Evolutionary conservation across 2,888 invertebrate genomes (phyloP).

Genomic region (Liposcelis brunnea): DNA sequence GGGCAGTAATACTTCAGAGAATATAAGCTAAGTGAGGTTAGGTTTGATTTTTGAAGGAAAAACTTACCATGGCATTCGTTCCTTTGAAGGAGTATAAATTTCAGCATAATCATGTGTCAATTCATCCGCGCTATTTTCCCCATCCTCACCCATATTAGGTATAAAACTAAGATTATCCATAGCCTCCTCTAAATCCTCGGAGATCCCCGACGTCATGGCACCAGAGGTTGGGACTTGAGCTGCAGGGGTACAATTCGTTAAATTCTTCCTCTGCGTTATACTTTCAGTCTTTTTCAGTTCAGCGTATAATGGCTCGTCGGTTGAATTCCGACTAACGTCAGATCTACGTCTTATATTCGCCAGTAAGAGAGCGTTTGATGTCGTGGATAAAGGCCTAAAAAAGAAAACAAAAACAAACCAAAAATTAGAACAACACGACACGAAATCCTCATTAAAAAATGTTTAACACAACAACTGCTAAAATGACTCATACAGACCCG

Average conservation of each 20-base stretch:
- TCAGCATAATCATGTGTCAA: slow-evolving; percentile 80
- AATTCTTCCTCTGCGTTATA: too few species aligned
- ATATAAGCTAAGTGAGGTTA: too few species aligned
- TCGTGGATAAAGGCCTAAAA: slow-evolving; percentile 1
- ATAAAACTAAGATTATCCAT: slow-evolving; percentile 37
- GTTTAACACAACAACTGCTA: too few species aligned
- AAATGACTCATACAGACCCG: too few species aligned
- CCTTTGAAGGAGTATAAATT: slow-evolving; percentile 82
- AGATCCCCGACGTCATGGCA: slow-evolving; percentile 19
- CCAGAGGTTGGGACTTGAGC: slow-evolving; percentile 16
- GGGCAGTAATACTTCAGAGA: too few species aligned
- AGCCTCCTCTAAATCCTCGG: slow-evolving; percentile 37
- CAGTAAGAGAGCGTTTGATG: neutral
- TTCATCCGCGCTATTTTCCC: slow-evolving; percentile 23
- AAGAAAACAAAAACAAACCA: too few species aligned
- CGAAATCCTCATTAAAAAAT: too few species aligned
- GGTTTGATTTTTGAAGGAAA: too few species aligned
- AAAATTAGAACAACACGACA: too few species aligned
- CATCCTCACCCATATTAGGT: slow-evolving; percentile 24
- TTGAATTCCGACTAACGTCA: slow-evolving; percentile 13
- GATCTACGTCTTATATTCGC: neutral
- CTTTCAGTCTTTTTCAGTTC: slow-evolving; percentile 1
- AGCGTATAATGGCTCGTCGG: slow-evolving; percentile 10
- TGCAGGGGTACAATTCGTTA: too few species aligned
- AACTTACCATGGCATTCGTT: slow-evolving; percentile 28